Evolutionary conservation across 2,797 vertebrate genomes (phyloP).

Genomic region (Mormyrus hasselquistii): DNA sequence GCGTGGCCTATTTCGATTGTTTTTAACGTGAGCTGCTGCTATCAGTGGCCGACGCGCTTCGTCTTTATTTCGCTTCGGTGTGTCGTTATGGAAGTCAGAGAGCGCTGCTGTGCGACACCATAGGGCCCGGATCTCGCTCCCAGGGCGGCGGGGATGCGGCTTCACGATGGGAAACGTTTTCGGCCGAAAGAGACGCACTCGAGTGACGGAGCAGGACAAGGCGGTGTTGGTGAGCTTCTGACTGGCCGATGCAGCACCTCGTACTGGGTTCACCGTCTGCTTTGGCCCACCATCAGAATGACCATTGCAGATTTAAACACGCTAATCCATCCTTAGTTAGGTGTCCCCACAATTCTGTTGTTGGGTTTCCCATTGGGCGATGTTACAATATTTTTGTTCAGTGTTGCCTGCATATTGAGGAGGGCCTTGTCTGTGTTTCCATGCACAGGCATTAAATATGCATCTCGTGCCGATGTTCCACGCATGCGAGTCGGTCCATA

Average conservation of each 20-base stretch:
- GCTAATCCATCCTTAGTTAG: background rate
- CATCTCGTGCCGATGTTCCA: background rate
- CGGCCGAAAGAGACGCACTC: constrained; percentile 76
- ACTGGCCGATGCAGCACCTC: background rate
- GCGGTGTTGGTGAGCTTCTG: constrained; percentile 73
- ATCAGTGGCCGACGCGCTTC: background rate
- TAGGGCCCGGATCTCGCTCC: constrained; percentile 16
- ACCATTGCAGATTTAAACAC: background rate
- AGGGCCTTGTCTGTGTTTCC: background rate
- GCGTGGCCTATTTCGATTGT: constrained; percentile 38
- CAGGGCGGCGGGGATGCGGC: constrained; percentile 55
- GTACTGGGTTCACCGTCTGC: background rate
- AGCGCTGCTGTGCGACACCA: constrained; percentile 1
- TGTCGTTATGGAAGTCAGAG: constrained; percentile 23
- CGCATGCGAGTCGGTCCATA: background rate
- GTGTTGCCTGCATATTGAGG: background rate
- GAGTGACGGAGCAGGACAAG: constrained; percentile 84
- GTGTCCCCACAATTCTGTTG: background rate
- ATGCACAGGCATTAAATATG: background rate
- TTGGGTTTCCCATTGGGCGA: background rate
- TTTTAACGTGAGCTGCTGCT: background rate
- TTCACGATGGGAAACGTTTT: constrained; percentile 83
- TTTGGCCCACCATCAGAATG: background rate
- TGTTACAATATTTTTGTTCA: background rate
- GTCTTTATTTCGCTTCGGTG: constrained; percentile 20